Evolutionary conservation across 2,797 vertebrate species (phyloP), one percentile per base, ranked within the genome.

Genomic region (Hipposideros larvatus): DNA sequence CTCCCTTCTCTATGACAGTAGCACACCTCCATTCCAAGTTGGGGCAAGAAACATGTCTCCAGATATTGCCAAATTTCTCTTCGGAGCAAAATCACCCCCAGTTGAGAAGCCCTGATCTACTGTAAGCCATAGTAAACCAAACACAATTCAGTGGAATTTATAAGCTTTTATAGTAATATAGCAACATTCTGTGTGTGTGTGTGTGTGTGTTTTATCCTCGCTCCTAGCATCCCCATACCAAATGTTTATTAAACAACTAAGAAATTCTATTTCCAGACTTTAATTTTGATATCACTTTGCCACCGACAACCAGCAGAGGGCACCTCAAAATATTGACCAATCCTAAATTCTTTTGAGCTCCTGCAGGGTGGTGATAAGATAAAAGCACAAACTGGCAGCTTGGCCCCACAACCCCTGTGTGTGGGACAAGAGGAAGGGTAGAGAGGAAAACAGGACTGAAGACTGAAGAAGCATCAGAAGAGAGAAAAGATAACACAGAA

Each of bases 261-360:
- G 37, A 55, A 95, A 75, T 2, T 68, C 51, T 28, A 11, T 92
- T 65, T 90, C 51, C 48, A 55, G 28, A 55, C 13, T 51, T 96
- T 79, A 79, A 86, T 68, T 94, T 73, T 85, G 75, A 89, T 46
- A 18, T 86, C 19, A 26, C 66, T 9, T 92, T 70, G 22, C 77
- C 22, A 26, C 80, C 22, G 26, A 59, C 55, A 88, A 51, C 94
- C 96, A 96, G 91, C 79, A 98, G 96, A 94, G 96, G 97, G 89
- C 95, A 93, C 84, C 93, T 96, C 75, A 89, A 74, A 93, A 61
- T 83, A 87, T 19, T 48, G 68, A 71, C 59, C 34, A 16, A 80
- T 46, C 37, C 9, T 41, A 51, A 28, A 61, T 94, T 87, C 34
- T 90, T 66, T 91, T 66, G 34, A 77, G 34, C 21, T 84, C 66